Base-by-base conservation (phyloP, 2,113 vertebrate genomes). In the Thermophis baileyi region DNA sequence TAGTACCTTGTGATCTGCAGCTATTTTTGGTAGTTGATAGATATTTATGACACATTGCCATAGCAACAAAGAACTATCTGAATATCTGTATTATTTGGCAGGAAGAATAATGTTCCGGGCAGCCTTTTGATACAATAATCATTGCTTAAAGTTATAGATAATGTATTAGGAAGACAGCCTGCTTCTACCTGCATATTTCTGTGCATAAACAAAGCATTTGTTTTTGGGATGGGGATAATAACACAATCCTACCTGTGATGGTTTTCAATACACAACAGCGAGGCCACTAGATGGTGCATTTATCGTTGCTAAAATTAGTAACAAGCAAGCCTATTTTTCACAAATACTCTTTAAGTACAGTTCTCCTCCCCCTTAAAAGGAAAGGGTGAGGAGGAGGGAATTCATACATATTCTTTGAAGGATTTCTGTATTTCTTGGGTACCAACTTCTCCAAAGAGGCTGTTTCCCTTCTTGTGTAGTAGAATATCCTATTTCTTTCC, bases 251-350 rank as follows among this genome's bases (percentile, higher is more conserved):
- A 95, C 69, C 27, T 90, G 24, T 94, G 57, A 25, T 94, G 94
- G 94, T 1, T 96, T 96, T 94, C 92, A 87, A 49, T 51, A 30
- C 54, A 88, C 50, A 85, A 97, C 93, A 95, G 35, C 95, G 90
- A 96, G 87, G 87, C 97, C 97, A 97, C 97, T 97, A 98, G 97
- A 97, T 98, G 97, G 97, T 96, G 97, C 93, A 97, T 97, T 95
- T 94, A 96, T 69, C 95, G 95, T 96, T 97, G 51, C 51, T 93
- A 92, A 93, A 24, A 35, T 22, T 8, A 63, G 91, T 81, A 85
- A 69, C 18, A 90, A 88, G 8, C 0, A 0, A 93, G 93, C 20
- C 0, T 86, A 53, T 89, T 93, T 97, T 95, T 92, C 86, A 90
- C 14, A 94, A 95, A 44, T 74, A 44, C 0, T 0, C 60, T 88